Conservation (phyloP, 1,140 invertebrate species). For the Aphaenogaster ashmeadi region DNA sequence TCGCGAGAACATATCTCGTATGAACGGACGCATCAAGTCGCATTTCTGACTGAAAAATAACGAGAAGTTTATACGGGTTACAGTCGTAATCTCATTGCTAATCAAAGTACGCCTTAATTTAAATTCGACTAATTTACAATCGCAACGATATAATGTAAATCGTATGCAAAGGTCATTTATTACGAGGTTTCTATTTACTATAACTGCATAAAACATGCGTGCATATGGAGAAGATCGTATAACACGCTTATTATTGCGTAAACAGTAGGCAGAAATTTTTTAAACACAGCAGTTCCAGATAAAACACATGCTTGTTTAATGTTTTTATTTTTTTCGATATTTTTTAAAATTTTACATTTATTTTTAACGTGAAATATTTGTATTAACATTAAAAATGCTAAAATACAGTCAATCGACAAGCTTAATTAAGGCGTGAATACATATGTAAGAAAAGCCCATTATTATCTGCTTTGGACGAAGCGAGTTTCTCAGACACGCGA, state of each 20-base stretch:
- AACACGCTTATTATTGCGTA: background rate
- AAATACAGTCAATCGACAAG: background rate
- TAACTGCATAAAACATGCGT: background rate
- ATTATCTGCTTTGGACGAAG: background rate
- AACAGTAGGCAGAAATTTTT: background rate
- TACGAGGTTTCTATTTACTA: background rate
- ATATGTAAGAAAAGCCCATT: background rate
- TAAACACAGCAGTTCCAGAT: background rate
- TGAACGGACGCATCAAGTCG: background rate
- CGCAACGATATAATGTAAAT: slow-evolving; percentile 27
- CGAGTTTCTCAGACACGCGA: background rate
- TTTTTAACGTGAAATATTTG: background rate
- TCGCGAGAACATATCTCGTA: background rate
- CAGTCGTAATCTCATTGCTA: background rate
- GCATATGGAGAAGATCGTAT: background rate
- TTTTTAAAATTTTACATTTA: background rate
- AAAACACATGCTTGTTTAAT: background rate
- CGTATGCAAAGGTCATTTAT: slow-evolving; percentile 1
- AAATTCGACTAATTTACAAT: slow-evolving; percentile 35
- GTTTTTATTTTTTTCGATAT: background rate
- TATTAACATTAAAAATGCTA: background rate
- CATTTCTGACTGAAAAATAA: background rate
- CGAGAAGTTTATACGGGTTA: background rate
- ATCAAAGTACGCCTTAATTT: background rate
- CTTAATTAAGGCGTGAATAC: background rate